Evolutionary conservation across 2,113 vertebrate species (phyloP), one percentile per base, ranked within the genome.

Genomic region (Paraplagusia blochii): DNA sequence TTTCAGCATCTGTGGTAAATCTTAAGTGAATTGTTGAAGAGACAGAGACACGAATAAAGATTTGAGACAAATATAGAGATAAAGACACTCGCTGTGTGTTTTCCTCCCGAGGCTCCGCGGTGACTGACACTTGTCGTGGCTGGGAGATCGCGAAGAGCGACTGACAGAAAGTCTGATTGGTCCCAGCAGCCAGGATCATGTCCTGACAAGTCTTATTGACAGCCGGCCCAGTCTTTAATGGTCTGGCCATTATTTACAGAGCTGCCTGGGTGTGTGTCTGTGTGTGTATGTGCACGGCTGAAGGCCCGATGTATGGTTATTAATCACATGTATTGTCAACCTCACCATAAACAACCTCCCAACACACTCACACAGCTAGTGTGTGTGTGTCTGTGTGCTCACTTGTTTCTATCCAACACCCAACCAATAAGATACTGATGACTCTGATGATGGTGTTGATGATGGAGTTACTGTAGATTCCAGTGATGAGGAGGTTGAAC

Each of bases 171-270:
- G 22, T 71, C 75, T 87, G 85, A 89, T 88, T 85, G 80, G 80
- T 79, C 84, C 62, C 82, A 87, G 84, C 86, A 85, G 86, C 46
- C 61, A 63, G 66, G 76, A 84, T 86, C 86, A 76, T 77, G 83
- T 86, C 58, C 43, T 77, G 86, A 82, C 82, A 87, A 77, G 82
- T 86, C 85, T 84, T 83, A 85, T 85, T 85, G 85, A 81, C 82
- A 85, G 78, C 60, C 42, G 64, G 69, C 68, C 58, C 72, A 40
- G 83, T 74, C 79, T 77, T 80, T 86, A 86, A 84, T 81, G 69
- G 66, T 66, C 79, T 29, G 49, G 61, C 63, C 61, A 77, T 59
- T 75, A 85, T 87, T 88, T 84, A 71, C 86, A 85, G 82, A 71
- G 59, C 35, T 53, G 45, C 11, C 9, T 58, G 55, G 2, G 22